Evolutionary conservation across 2,888 invertebrate genomes (phyloP).

Genomic region (Drosophila paramelanica): DNA sequence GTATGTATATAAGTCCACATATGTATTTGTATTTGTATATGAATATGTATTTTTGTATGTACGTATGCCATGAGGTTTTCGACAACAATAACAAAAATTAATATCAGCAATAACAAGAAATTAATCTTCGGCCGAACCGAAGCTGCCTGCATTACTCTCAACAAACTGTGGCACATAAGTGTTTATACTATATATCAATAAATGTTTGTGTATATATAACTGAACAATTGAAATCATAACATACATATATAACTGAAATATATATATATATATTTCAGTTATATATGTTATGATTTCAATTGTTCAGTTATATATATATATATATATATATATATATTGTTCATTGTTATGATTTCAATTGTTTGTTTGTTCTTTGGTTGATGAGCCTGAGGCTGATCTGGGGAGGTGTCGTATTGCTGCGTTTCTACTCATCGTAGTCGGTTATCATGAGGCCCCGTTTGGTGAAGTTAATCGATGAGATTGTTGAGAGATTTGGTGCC

Average conservation of each 20-base stretch:
- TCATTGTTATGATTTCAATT: constrained; percentile 23
- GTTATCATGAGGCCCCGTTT: constrained; percentile 81
- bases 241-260: too few relatives aligned
- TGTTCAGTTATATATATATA: not conserved
- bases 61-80: constrained; percentile 37
- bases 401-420: not conserved
- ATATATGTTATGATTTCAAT: too few relatives aligned
- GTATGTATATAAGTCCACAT: constrained; percentile 35
- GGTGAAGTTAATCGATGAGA: constrained; percentile 66
- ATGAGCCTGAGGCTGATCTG: constrained; percentile 15
- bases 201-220: not conserved
- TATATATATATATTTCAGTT: not conserved
- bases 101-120: constrained; percentile 63
- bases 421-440: constrained; percentile 77
- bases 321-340: constrained; percentile 38
- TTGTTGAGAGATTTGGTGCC: constrained; percentile 54
- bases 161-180: constrained; percentile 52
- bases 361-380: constrained; percentile 53
- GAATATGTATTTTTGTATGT: constrained; percentile 27
- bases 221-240: too few relatives aligned
- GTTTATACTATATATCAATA: constrained; percentile 18
- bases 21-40: constrained; percentile 24
- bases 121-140: constrained; percentile 45
- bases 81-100: constrained; percentile 44
- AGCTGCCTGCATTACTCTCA: constrained; percentile 38